Conservation (phyloP, 2,888 invertebrate genomes). For the Rutpela maculata region DNA sequence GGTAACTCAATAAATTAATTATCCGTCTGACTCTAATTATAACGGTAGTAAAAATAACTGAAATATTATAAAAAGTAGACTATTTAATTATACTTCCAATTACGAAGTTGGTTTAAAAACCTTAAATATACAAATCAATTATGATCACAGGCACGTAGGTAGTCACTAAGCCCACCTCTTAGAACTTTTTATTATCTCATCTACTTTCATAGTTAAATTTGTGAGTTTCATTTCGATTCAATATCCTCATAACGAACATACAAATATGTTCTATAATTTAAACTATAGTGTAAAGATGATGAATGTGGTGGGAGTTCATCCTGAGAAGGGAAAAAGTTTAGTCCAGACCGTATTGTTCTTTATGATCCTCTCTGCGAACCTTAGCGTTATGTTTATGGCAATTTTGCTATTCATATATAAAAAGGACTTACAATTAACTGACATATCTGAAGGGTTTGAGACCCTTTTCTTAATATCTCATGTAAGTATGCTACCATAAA, state of each 20-base stretch:
- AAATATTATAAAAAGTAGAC: no score
- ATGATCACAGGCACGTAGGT: no score
- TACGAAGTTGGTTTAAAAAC: no score
- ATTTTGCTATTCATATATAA: not conserved
- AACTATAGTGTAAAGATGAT: slow-evolving; percentile 32
- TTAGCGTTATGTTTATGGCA: not conserved
- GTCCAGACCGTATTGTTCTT: not conserved
- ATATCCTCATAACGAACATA: not conserved
- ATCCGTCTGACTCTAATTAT: no score
- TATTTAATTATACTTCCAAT: no score
- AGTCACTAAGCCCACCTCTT: no score
- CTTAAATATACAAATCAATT: no score
- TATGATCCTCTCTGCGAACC: not conserved
- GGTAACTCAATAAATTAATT: no score
- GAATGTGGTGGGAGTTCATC: slow-evolving; percentile 2
- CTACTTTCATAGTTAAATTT: not conserved
- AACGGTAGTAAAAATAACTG: no score
- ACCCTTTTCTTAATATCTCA: not conserved
- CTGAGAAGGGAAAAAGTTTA: not conserved
- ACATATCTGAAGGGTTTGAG: not conserved
- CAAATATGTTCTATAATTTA: slow-evolving; percentile 19
- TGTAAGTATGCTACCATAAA: not conserved
- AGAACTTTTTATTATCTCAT: not conserved
- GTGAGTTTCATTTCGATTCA: not conserved
- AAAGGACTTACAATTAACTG: not conserved